Evolutionary conservation across 2,797 vertebrate genomes (phyloP), one percentile per base, ranked within the genome.

Genomic region (Diceros bicornis): DNA sequence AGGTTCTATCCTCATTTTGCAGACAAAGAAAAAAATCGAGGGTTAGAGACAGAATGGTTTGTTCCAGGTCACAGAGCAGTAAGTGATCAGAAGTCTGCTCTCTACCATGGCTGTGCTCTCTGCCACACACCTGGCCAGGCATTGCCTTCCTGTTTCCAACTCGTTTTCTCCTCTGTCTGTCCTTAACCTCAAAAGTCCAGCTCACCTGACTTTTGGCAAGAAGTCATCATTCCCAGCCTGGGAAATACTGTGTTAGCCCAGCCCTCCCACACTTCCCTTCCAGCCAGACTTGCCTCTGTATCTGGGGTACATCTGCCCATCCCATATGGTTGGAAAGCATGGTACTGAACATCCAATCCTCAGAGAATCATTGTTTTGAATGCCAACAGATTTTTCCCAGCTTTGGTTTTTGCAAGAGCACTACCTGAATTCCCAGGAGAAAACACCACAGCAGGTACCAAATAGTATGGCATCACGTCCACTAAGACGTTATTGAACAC

Each of bases 281-380:
- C 37, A 83, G 47, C 6, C 18, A 20, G 57, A 37, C 52, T 88
- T 52, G 18, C 71, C 52, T 75, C 74, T 71, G 34, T 59, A 52
- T 81, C 32, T 84, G 27, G 23, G 71, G 34, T 32, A 34, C 18
- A 84, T 27, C 55, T 77, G 23, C 7, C 18, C 66, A 68, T n/a
- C 23, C 62, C 18, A 34, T 21, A 23, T 21, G 44, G 17, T 17
- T 57, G 27, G 14, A 96, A 95, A 94, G 68, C 55, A 82, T 5
- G 17, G 47, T 9, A 75, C 7, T 77, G 25, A 91, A 75, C 4
- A 92, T 9, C 8, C 25, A 61, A 8, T 10, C 27, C 14, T n/a
- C 82, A 72, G 8, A 75, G 50, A 93, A 52, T 34, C 44, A 50
- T 25, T 79, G 37, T 64, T 91, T 77, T 89, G 23, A 95, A 68